These are phyloP conservation scores for Bombus vancouverensis DNA, from an alignment of 1,140 invertebrate genomes.

Conservation along the genomic window DNA sequence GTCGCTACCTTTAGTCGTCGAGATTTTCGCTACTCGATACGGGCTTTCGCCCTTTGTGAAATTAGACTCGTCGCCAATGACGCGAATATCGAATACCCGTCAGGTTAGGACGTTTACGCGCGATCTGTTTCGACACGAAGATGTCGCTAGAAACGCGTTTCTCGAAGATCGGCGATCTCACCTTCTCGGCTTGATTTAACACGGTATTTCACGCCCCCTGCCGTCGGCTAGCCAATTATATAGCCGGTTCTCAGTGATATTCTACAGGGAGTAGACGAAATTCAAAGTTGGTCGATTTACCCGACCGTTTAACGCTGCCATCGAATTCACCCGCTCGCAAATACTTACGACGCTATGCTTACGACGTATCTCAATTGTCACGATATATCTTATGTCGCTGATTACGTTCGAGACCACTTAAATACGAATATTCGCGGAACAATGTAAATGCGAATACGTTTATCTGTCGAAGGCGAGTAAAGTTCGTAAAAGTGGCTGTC, in stretches of 20 bases:
- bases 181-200: too few species aligned
- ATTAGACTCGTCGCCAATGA: not conserved
- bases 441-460: not conserved
- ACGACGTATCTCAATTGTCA: too few species aligned
- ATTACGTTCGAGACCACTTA: too few species aligned
- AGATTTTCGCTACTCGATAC: conserved; percentile 36
- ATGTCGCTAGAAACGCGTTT: not conserved
- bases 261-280: not conserved
- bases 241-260: not conserved
- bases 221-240: not conserved
- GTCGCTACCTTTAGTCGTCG: fast-evolving
- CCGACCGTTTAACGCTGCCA: not conserved
- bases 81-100: conserved; percentile 14
- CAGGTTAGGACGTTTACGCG: not conserved
- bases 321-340: not conserved
- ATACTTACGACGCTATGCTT: too few species aligned
- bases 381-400: too few species aligned
- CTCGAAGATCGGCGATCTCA: not conserved
- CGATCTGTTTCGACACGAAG: not conserved
- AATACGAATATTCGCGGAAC: not conserved
- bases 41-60: not conserved
- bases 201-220: too few species aligned
- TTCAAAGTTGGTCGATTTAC: not conserved
- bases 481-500: not conserved
- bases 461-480: not conserved